phyloP scores from a whole-genome alignment of 2,797 vertebrate species.

The Schizothorax lantsangensis region DNA sequence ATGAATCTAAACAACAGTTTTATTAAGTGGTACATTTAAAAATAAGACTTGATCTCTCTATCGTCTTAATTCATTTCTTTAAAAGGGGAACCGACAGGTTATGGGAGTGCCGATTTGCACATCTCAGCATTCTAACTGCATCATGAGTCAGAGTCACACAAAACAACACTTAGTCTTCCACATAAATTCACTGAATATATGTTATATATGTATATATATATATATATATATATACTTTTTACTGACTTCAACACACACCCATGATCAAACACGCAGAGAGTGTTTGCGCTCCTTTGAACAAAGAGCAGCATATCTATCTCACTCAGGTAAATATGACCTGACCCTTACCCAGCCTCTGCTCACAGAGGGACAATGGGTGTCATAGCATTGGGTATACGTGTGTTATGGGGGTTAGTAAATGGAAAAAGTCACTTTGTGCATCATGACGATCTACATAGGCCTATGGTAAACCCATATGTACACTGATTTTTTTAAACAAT shows the following conservation, averaged over 20 bases:
- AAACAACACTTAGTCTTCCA: background rate
- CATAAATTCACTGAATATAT: background rate
- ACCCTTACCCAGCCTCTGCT: conserved; percentile 27
- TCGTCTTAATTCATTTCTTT: background rate
- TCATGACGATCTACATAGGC: background rate
- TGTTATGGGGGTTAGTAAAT: conserved; percentile 10
- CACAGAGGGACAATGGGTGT: conserved; percentile 11
- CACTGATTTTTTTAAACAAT: background rate
- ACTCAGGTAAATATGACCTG: conserved; percentile 33
- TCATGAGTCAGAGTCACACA: background rate
- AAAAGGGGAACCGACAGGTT: background rate
- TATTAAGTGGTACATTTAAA: background rate
- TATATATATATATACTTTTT: background rate
- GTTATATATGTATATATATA: background rate
- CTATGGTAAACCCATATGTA: background rate
- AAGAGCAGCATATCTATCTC: conserved; percentile 28
- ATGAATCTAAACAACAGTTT: background rate
- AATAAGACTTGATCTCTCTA: background rate
- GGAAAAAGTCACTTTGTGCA: background rate
- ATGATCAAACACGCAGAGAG: conserved; percentile 18
- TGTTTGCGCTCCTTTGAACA: conserved; percentile 18
- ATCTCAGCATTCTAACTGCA: background rate
- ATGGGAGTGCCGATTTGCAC: background rate
- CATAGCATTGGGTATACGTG: background rate
- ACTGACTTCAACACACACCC: conserved; percentile 19